Conservation (phyloP, 30 jellyfish, hydroid and myxozoan species). For the Turritopsis dohrnii region DNA sequence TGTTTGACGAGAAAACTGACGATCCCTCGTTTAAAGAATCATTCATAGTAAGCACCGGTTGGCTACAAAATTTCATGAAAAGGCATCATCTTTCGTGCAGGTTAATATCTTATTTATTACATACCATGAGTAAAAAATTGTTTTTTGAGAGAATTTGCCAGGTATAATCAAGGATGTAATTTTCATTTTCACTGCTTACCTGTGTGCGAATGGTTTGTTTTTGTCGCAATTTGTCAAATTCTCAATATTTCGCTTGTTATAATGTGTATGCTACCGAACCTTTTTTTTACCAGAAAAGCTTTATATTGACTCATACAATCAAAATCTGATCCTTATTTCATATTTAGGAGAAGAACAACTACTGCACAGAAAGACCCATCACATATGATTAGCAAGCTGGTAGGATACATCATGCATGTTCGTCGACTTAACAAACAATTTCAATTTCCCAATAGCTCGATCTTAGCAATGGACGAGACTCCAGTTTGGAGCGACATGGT, state of each 20-base stretch:
- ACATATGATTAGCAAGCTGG: not conserved
- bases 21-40: not conserved
- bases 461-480: slow-evolving; percentile 1
- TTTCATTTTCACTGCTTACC: no score
- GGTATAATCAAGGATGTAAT: no score
- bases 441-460: not conserved
- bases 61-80: slow-evolving; percentile 16
- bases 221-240: no score
- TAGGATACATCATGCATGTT: not conserved
- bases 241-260: no score
- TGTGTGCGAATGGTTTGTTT: no score
- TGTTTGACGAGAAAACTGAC: slow-evolving; percentile 17
- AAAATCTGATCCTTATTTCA: no score
- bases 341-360: not conserved
- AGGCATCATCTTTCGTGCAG: slow-evolving; percentile 15
- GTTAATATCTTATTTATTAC: not conserved
- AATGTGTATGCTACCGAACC: no score
- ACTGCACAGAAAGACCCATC: slow-evolving; percentile 6
- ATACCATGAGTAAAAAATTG: not conserved
- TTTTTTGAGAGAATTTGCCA: slow-evolving; percentile 18
- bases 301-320: no score
- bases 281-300: no score
- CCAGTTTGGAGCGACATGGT: not conserved
- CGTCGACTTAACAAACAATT: not conserved
- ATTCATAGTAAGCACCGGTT: slow-evolving; percentile 11